phyloP scores from a whole-genome alignment of 2,797 vertebrate species.

The Scomberomorus guttatus region DNA sequence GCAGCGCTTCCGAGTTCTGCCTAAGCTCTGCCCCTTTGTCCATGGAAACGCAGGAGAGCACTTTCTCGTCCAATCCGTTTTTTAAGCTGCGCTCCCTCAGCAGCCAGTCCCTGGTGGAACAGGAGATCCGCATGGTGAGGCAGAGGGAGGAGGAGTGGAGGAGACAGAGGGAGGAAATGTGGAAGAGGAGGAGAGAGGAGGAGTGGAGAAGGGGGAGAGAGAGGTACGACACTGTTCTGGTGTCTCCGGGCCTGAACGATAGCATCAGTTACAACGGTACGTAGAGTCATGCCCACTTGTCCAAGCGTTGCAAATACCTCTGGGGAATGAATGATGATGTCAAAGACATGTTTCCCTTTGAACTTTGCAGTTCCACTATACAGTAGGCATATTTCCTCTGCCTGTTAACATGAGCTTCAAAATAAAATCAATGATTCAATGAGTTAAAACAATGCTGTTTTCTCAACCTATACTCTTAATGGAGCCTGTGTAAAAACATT shows the following conservation, averaged over 20 bases:
- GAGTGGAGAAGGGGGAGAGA: slow-evolving; percentile 72
- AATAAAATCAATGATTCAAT: no score
- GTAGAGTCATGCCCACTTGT: background rate
- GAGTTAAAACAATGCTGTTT: no score
- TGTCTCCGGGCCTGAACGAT: slow-evolving; percentile 76
- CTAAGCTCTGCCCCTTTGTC: slow-evolving; percentile 59
- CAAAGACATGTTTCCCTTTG: background rate
- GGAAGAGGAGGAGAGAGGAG: slow-evolving; percentile 70
- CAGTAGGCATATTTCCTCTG: no score
- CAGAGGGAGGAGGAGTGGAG: slow-evolving; percentile 84
- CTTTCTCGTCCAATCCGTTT: slow-evolving; percentile 81
- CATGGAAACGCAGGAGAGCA: slow-evolving; percentile 74
- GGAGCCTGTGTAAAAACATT: no score
- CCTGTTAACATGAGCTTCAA: no score
- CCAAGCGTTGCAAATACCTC: background rate
- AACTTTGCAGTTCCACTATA: no score
- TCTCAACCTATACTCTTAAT: no score
- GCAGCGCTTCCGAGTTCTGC: slow-evolving; percentile 83
- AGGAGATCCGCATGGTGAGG: slow-evolving; percentile 80
- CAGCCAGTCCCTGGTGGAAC: slow-evolving; percentile 82
- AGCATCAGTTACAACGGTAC: slow-evolving; percentile 67
- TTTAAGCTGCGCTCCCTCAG: slow-evolving; percentile 85
- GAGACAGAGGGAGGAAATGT: slow-evolving; percentile 78
- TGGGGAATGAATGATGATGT: background rate
- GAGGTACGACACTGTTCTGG: slow-evolving; percentile 78